A percentile compares a stretch with the other conserved stretches of the same genome.
These are phyloP conservation scores for Beris morrisii DNA, from an alignment of 2,888 invertebrate species.

Conservation along the genomic window DNA sequence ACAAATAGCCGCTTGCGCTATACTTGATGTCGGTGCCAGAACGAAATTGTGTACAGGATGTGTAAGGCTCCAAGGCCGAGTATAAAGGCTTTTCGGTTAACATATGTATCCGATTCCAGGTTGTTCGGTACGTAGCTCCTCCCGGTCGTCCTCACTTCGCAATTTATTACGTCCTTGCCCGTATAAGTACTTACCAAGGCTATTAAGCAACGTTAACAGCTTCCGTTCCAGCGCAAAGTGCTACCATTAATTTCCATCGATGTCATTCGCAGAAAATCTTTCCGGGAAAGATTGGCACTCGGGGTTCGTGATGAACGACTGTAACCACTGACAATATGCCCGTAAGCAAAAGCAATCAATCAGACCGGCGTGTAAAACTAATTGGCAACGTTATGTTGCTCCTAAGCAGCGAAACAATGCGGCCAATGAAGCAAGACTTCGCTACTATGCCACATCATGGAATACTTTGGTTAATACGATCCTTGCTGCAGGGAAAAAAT, in stretches of 20 bases:
- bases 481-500: slow-evolving; percentile 12
- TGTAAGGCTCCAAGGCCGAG: too few relatives aligned
- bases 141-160: too few relatives aligned
- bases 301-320: background rate
- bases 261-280: slow-evolving; percentile 30
- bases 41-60: too few relatives aligned
- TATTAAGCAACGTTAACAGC: slow-evolving; percentile 26
- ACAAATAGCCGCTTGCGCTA: too few relatives aligned
- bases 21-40: too few relatives aligned
- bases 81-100: slow-evolving; percentile 3
- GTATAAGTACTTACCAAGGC: slow-evolving; percentile 20
- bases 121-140: background rate
- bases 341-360: slow-evolving; percentile 23
- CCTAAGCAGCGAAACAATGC: too few relatives aligned
- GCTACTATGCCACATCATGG: background rate
- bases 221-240: slow-evolving; percentile 23
- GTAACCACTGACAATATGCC: slow-evolving; percentile 3
- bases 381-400: slow-evolving; percentile 19
- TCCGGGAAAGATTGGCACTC: slow-evolving; percentile 25
- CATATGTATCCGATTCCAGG: slow-evolving; percentile 14
- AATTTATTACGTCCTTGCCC: slow-evolving; percentile 21
- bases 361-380: slow-evolving; percentile 21
- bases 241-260: slow-evolving; percentile 31
- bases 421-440: background rate
- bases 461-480: slow-evolving; percentile 19